Percentiles rank a stretch among this genome's conserved stretches.
Evolutionary conservation across 2,797 vertebrate species (phyloP).

Genomic region (Ammospiza maritima): DNA sequence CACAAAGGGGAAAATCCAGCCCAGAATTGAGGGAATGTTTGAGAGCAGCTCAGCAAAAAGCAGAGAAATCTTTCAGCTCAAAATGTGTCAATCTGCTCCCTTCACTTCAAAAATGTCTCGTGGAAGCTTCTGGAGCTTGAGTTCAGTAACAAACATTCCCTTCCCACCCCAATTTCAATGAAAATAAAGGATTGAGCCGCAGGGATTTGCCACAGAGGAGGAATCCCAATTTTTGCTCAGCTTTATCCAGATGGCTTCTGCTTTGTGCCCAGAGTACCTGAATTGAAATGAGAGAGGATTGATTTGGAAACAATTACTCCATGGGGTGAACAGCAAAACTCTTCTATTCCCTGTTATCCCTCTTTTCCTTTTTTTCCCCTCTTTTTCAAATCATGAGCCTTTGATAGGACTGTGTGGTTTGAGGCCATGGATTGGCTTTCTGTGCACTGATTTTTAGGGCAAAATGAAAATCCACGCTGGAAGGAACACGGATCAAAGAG

Average conservation of each 20-base stretch:
- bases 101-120: neutral
- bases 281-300: neutral
- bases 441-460: neutral
- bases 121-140: conserved; percentile 22
- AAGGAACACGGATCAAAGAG: neutral
- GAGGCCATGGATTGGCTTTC: neutral
- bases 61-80: conserved; percentile 5
- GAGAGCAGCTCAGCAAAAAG: neutral
- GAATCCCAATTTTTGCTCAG: neutral
- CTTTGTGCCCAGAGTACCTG: neutral
- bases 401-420: neutral
- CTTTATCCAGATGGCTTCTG: conserved; percentile 3
- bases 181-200: neutral
- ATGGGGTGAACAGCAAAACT: neutral
- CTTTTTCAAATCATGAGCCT: neutral
- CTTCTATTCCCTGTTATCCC: neutral
- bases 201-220: neutral
- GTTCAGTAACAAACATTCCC: conserved; percentile 16
- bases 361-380: neutral
- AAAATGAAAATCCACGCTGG: neutral
- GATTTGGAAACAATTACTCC: neutral
- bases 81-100: neutral
- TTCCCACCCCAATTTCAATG: neutral
- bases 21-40: neutral
- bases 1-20: neutral